Base-by-base conservation (phyloP, 2,888 invertebrate genomes). In the Eupithecia tripunctaria region DNA sequence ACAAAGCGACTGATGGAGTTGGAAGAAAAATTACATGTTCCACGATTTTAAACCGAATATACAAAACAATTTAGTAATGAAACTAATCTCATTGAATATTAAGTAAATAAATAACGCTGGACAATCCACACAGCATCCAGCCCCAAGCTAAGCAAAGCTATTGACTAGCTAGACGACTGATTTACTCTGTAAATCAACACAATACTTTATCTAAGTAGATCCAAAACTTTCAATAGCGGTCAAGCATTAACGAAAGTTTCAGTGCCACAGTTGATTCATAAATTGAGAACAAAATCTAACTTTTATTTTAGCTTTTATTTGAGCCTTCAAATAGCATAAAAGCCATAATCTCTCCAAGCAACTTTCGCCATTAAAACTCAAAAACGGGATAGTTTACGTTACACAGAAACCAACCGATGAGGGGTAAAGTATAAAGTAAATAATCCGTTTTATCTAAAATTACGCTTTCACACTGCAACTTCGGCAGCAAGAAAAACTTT, bases 371-470 rank as follows among this genome's bases (percentile, higher is more conserved):
- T 71, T 71, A 67, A 68, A 67, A 63, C 63, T 67, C 14, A 71
- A 67, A 60, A 47, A 62, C 62, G 38, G 59, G 51, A 36, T 56
- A 51, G 51, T 56, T 56, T 70, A 71, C 4, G 21, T 29, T 29
- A 71, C 14, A 67, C 38, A 51, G 62, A 70, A 68, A 66, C 71
- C 67, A 75, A 73, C 67, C 59, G 72, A 36, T 74, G 68, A 68
- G 43, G 67, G 67, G 56, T 67, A 69, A 63, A 74, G 73, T 75
- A 70, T 62, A 64, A 77, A 70, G 71, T 72, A 75, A 74, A 79
- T 76, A 79, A 76, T 76, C 74, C 74, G 72, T 71, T 75, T 73
- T 73, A 76, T 74, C 76, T 67, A 70, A 51, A 71, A 68, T 65
- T 73, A 70, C 72, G 70, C 63, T 75, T 70, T 75, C 70, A 76